Evolutionary conservation across 2,888 invertebrate genomes (phyloP), one percentile per base, ranked within the genome.

Genomic region (Idaea straminata): DNA sequence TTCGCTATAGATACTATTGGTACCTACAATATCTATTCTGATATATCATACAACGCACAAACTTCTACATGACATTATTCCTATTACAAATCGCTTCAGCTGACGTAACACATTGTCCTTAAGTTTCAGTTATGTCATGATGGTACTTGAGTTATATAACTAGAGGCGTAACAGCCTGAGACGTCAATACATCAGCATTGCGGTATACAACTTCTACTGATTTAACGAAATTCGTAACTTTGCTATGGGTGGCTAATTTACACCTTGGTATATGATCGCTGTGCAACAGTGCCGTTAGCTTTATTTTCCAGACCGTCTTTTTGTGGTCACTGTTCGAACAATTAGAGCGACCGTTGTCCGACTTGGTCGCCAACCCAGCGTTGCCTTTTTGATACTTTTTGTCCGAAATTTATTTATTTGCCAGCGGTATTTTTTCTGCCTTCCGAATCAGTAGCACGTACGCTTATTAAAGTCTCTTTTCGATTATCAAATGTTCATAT

Each of bases 301-400:
- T 66, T 74, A 72, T 77, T 76, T 77, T 74, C 65, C 68, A 70
- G 68, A 3, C 62, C 65, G 70, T 69, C 64, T 69, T 47, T 47
- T 47, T 68, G 74, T 80, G 79, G 77, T 77, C 81, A 80, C 72
- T 72, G 72, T 73, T 80, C 78, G 76, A 78, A 82, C 77, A 81
- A 88, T 87, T 85, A 83, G 89, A 84, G 77, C 91, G 80, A 90
- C 91, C 90, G 91, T 91, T 92, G 86, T 79, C 81, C 85, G 88
- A 83, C 82, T 84, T 84, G 84, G 83, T 82, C 82, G 82, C 65
- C 84, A 84, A 85, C 85, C 85, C 73, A 84, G 80, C 84, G 82
- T 85, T 86, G 83, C 86, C 86, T 88, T 91, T 91, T 89, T 87
- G 84, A 86, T 83, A 83, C 81, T 89, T 92, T 92, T 92, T 90